A percentile compares a stretch with the other conserved stretches of the same genome.
These are phyloP conservation scores for Chromis chromis DNA, from an alignment of 2,797 vertebrate genomes.

Conservation along the genomic window DNA sequence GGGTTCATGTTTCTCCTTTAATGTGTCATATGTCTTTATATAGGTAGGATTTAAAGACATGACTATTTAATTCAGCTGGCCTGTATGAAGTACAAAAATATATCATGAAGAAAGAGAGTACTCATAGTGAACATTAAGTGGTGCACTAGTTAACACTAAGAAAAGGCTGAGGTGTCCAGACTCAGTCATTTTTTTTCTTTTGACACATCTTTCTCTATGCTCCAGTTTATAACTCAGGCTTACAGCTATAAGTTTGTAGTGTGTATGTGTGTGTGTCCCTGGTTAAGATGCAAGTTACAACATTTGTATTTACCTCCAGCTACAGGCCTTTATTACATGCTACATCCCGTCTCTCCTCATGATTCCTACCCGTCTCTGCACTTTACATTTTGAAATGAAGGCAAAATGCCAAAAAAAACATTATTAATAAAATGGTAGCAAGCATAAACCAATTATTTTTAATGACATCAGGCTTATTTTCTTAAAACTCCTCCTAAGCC, in stretches of 20 bases:
- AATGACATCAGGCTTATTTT: background rate
- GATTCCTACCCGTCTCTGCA: background rate
- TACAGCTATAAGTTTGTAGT: background rate
- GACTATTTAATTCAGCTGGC: too few relatives aligned
- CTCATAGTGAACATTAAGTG: too few relatives aligned
- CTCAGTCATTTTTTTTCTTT: background rate
- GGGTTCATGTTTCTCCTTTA: too few relatives aligned
- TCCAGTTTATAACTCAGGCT: background rate
- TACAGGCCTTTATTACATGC: background rate
- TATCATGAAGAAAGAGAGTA: too few relatives aligned
- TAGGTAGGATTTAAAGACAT: background rate
- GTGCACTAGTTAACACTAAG: too few relatives aligned
- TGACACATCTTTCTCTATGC: background rate
- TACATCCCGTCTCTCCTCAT: background rate
- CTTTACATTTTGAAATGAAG: background rate
- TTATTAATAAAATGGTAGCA: background rate
- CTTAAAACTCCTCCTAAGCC: background rate
- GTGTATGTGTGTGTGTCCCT: background rate
- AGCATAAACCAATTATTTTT: background rate
- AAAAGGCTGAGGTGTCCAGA: too few relatives aligned
- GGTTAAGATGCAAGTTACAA: background rate
- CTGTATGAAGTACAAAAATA: too few relatives aligned
- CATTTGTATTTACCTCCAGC: background rate
- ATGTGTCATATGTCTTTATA: background rate
- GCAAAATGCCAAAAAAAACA: background rate